Base-by-base conservation (phyloP, 2,888 invertebrate genomes). In the Calliphora vomitoria region DNA sequence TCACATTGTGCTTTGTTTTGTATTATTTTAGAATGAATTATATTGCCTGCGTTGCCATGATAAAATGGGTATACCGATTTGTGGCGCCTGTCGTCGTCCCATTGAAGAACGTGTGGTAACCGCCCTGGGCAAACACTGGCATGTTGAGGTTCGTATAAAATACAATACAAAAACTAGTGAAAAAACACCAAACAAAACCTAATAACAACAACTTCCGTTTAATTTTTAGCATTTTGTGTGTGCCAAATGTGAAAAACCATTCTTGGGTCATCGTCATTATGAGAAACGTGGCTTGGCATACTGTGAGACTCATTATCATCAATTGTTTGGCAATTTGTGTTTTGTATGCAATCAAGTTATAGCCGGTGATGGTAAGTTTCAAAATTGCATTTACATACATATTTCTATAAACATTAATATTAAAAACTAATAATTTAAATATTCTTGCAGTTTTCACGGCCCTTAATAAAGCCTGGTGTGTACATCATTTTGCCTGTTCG, bases 51-150 rank as follows among this genome's bases (percentile, higher is more conserved):
- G 99, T 79, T 99, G 99, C 93, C 99, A 99, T 93, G 99, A 99
- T 94, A 99, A 99, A 95, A 99, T 99, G 99, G 99, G 99, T 41
- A 99, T 99, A 89, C 99, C 99, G n/a, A 99, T 99, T 90, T 99
- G 99, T 94, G 99, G 99, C 44, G 99, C 99, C 75, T 99, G 99
- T 93, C 97, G 99, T 75, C 96, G 99, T 41, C 99, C 99, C 0
- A 99, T 99, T 90, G 99, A 99, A 94, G 99, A 99, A 94, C 95
- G 99, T 86, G 99, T 99, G 41, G 99, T 99, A 11, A 99, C 99
- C 47, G 99, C 99, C 13, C 95, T 99, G 41, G 99, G 99, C 41
- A 99, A 99, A 94, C 98, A 99, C 93, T 99, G 99, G 99, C 99
- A 99, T 94, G 99, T 99, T 38, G 99, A 99, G 95, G 97, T 97